These are phyloP conservation scores for Lepisosteus osseus DNA, from an alignment of 2,113 vertebrate genomes.

Conservation along the genomic window DNA sequence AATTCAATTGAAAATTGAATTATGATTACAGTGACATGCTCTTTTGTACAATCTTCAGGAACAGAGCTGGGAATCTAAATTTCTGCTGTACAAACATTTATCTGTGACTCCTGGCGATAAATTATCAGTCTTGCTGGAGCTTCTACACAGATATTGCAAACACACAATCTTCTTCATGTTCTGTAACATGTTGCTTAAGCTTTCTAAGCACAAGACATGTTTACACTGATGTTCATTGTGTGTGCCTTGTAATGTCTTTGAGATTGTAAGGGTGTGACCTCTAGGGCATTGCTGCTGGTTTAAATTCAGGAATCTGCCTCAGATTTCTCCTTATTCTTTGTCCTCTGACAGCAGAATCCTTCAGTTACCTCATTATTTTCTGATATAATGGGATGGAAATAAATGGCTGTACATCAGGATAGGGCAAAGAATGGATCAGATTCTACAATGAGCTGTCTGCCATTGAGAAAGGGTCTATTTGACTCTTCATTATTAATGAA, in stretches of 20 bases:
- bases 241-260: too few relatives aligned
- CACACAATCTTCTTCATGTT: too few relatives aligned
- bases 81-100: slow-evolving; percentile 25
- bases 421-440: neutral
- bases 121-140: slow-evolving; percentile 20
- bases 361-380: neutral
- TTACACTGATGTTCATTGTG: too few relatives aligned
- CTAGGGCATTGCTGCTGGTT: too few relatives aligned
- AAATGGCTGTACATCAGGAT: neutral
- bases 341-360: neutral
- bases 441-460: neutral
- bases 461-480: too few relatives aligned
- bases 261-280: too few relatives aligned
- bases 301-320: neutral
- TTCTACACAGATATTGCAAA: slow-evolving; percentile 16
- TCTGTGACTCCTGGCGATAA: slow-evolving; percentile 22
- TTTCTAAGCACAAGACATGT: too few relatives aligned
- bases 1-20: neutral
- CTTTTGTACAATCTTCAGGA: slow-evolving; percentile 18
- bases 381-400: slow-evolving; percentile 3
- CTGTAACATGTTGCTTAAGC: too few relatives aligned
- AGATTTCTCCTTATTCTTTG: neutral
- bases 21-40: slow-evolving; percentile 35
- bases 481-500: too few relatives aligned
- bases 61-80: slow-evolving; percentile 36